Conservation (phyloP, 2,888 invertebrate species). For the Drosophila infuscata region DNA sequence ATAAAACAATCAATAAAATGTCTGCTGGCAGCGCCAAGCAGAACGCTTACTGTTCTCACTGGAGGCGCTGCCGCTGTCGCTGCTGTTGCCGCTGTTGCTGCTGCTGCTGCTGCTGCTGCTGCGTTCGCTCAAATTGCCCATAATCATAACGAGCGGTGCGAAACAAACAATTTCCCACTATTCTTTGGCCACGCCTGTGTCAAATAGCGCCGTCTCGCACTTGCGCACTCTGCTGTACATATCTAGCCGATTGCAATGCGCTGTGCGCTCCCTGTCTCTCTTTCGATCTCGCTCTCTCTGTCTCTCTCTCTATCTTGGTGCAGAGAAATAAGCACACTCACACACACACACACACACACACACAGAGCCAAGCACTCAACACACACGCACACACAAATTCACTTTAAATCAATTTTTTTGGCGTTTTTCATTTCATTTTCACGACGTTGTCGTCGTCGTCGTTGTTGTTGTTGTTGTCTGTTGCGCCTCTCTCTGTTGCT, state of each 20-base stretch:
- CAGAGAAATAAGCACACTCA: constrained; percentile 6
- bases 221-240: not conserved
- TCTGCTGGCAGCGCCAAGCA: constrained; percentile 53
- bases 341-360: constrained; percentile 9
- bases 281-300: constrained; percentile 17
- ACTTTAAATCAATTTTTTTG: constrained; percentile 80
- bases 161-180: constrained; percentile 74
- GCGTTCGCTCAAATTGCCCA: not conserved
- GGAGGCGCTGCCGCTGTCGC: constrained; percentile 18
- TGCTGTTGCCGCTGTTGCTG: not conserved
- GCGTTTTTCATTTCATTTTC: constrained; percentile 80
- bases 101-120: not conserved
- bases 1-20: constrained; percentile 83
- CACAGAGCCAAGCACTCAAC: constrained; percentile 9
- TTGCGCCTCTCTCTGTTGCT: constrained; percentile 63
- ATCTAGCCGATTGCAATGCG: not conserved
- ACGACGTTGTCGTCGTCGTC: constrained; percentile 43
- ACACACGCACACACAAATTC: constrained; percentile 61
- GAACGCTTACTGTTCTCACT: constrained; percentile 19
- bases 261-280: not conserved
- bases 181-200: constrained; percentile 68
- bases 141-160: not conserved
- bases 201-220: constrained; percentile 45
- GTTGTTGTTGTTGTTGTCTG: constrained; percentile 42
- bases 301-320: not conserved